phyloP scores from a whole-genome alignment of 1,140 invertebrate species.

The Magallana ariakensis region DNA sequence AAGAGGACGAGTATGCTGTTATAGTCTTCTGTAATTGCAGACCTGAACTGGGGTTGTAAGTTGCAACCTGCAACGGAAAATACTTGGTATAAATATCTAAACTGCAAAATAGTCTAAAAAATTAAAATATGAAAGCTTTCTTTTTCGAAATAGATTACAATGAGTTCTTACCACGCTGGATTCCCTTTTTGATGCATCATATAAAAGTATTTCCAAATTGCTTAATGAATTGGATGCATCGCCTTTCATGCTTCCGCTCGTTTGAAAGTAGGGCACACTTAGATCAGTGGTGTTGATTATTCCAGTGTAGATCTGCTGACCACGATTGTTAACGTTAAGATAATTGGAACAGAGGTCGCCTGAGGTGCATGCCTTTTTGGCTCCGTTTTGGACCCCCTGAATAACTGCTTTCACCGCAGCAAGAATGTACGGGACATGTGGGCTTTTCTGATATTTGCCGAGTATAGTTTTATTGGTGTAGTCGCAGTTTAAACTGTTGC shows the following conservation, averaged over 20 bases:
- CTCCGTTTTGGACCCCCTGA: conserved; percentile 59
- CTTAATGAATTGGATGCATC: conserved; percentile 48
- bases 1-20: conserved; percentile 37
- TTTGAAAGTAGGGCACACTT: neutral
- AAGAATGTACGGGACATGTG: conserved; percentile 65
- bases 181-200: neutral
- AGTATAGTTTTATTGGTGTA: conserved; percentile 45
- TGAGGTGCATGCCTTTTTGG: conserved; percentile 45
- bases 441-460: conserved; percentile 44
- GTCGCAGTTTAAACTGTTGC: conserved; percentile 47
- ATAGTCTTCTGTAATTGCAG: neutral
- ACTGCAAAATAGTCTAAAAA: too few species aligned
- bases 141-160: too few species aligned
- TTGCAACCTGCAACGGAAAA: conserved; percentile 45
- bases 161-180: too few species aligned
- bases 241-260: conserved; percentile 34
- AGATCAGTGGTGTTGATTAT: conserved; percentile 29
- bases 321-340: conserved; percentile 57
- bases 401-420: conserved; percentile 68
- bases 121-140: too few species aligned
- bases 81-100: too few species aligned
- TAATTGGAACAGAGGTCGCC: conserved; percentile 62
- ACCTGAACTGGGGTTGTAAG: conserved; percentile 1
- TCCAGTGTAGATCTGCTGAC: conserved; percentile 56
- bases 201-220: conserved; percentile 41